phyloP scores from a whole-genome alignment of 2,888 invertebrate species.

The Atherix ibis region DNA sequence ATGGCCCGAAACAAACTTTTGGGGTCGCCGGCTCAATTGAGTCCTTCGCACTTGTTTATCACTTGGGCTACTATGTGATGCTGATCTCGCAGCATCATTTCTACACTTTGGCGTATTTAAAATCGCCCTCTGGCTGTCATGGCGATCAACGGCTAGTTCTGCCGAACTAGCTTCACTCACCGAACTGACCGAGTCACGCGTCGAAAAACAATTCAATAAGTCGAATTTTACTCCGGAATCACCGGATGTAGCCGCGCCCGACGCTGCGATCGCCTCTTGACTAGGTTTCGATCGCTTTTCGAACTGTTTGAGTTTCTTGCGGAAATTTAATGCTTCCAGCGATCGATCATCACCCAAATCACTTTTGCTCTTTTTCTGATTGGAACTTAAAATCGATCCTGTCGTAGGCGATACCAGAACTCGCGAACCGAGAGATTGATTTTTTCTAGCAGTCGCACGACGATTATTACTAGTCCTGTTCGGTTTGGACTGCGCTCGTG shows the following conservation, averaged over 20 bases:
- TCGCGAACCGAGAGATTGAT: too few species aligned
- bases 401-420: too few species aligned
- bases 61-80: background rate
- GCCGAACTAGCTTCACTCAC: background rate
- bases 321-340: conserved; percentile 18
- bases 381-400: background rate
- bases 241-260: conserved; percentile 4
- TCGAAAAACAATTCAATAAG: conserved; percentile 6
- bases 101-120: background rate
- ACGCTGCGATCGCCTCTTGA: background rate
- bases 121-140: conserved; percentile 2
- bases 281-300: conserved; percentile 10
- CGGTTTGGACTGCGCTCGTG: too few species aligned
- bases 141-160: conserved; percentile 7
- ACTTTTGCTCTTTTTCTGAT: background rate
- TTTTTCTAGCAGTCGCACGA: background rate
- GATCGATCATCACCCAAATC: conserved; percentile 5
- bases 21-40: background rate
- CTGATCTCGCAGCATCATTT: too few species aligned
- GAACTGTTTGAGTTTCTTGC: conserved; percentile 18
- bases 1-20: too few species aligned
- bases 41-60: background rate
- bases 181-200: conserved; percentile 1
- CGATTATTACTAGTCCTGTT: too few species aligned
- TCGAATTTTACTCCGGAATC: conserved; percentile 1